phyloP scores from a whole-genome alignment of 2,113 vertebrate species.

The Thymallus thymallus region DNA sequence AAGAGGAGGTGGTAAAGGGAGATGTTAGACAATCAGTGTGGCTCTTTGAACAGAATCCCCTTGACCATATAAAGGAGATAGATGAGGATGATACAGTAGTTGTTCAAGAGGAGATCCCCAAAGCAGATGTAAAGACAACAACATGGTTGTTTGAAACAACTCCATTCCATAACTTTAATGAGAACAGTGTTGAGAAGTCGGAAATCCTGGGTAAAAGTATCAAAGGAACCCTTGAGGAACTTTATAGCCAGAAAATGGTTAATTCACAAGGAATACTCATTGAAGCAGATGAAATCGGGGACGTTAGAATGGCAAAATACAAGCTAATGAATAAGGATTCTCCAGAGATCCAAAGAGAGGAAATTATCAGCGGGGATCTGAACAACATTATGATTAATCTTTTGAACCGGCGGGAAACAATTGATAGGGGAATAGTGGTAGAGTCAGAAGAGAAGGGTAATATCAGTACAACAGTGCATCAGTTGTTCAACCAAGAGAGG shows the following conservation, averaged over 20 bases:
- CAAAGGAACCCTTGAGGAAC: slow-evolving; percentile 84
- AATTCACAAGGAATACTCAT: slow-evolving; percentile 85
- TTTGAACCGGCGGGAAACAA: slow-evolving; percentile 73
- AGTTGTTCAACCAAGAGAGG: slow-evolving; percentile 79
- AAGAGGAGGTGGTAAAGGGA: slow-evolving; percentile 82
- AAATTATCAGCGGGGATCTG: slow-evolving; percentile 82
- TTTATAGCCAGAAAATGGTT: slow-evolving; percentile 83
- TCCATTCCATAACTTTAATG: slow-evolving; percentile 84
- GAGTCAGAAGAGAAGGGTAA: slow-evolving; percentile 86
- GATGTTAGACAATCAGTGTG: slow-evolving; percentile 87
- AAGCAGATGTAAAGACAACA: slow-evolving; percentile 85
- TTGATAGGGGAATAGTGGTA: slow-evolving; percentile 73
- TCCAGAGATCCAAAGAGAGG: slow-evolving; percentile 87
- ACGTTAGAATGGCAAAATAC: slow-evolving; percentile 90
- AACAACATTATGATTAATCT: slow-evolving; percentile 86
- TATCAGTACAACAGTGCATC: slow-evolving; percentile 79
- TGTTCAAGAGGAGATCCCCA: slow-evolving; percentile 78
- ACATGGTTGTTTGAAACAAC: slow-evolving; percentile 93
- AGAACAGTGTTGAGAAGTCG: slow-evolving; percentile 74
- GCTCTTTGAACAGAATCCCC: slow-evolving; percentile 89
- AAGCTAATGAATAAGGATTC: slow-evolving; percentile 83
- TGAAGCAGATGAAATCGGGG: slow-evolving; percentile 87
- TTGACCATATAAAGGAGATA: slow-evolving; percentile 81
- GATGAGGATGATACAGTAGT: slow-evolving; percentile 62
- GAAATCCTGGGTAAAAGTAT: slow-evolving; percentile 88